Conservation (phyloP, 2,113 vertebrate species). For the Cyanocitta stelleri region DNA sequence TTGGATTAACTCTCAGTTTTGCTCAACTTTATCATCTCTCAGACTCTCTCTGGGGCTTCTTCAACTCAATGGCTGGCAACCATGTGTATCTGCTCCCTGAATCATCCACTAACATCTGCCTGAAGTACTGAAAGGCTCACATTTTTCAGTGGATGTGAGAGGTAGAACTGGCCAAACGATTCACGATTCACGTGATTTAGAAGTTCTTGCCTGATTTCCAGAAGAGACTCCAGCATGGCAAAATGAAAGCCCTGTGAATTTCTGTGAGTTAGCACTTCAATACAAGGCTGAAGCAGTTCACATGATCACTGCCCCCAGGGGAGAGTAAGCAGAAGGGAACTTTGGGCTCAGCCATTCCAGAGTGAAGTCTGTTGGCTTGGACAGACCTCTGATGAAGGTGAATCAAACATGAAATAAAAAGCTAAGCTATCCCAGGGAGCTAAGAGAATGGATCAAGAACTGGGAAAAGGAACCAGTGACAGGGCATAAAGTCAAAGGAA, state of each 20-base stretch:
- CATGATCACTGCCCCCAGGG: background rate
- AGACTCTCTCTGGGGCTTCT: background rate
- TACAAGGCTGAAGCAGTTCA: background rate
- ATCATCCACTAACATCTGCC: slow-evolving; percentile 38
- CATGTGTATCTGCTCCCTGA: background rate
- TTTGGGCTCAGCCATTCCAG: background rate
- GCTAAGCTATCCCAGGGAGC: background rate
- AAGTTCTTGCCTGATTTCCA: background rate
- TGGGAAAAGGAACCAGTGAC: background rate
- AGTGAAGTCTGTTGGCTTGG: background rate
- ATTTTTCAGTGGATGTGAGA: background rate
- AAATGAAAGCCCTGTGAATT: background rate
- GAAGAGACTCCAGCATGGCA: background rate
- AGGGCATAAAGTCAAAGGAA: background rate
- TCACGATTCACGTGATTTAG: background rate
- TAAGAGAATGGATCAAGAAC: background rate
- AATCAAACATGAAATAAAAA: background rate
- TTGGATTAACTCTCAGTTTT: slow-evolving; percentile 38
- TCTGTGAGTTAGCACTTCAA: background rate
- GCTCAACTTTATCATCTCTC: slow-evolving; percentile 16
- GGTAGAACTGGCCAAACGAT: background rate
- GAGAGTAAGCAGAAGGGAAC: background rate
- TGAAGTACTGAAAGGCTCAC: background rate
- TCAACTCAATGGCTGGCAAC: slow-evolving; percentile 35
- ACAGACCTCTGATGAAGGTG: background rate